phyloP scores from a whole-genome alignment of 2,113 vertebrate species.

The Lepisosteus osseus region DNA sequence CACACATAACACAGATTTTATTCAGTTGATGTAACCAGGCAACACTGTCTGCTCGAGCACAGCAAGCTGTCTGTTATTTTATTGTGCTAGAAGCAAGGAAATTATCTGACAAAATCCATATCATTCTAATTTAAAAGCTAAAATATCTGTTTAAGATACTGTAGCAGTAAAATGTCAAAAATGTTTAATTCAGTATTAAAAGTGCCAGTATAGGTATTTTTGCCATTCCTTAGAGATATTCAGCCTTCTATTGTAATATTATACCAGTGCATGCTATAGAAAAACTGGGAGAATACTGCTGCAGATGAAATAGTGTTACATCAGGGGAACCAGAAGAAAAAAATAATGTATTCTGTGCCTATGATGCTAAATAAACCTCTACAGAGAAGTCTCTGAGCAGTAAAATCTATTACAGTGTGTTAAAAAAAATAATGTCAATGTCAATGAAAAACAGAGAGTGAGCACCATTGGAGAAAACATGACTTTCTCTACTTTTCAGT shows the following conservation, averaged over 20 bases:
- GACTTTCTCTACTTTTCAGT: neutral
- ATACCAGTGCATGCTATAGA: neutral
- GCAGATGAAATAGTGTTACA: too few relatives aligned
- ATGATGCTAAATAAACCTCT: too few relatives aligned
- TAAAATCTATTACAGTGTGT: too few relatives aligned
- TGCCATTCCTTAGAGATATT: neutral
- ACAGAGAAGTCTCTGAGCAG: too few relatives aligned
- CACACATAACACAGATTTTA: slow-evolving; percentile 50
- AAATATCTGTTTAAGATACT: slow-evolving; percentile 10
- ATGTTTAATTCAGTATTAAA: slow-evolving; percentile 5
- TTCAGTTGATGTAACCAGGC: slow-evolving; percentile 57
- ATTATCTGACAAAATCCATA: slow-evolving; percentile 10
- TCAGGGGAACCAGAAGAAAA: too few relatives aligned
- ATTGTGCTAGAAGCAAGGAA: slow-evolving; percentile 7
- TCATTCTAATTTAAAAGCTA: slow-evolving; percentile 8
- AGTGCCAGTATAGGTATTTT: neutral
- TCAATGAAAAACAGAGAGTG: neutral
- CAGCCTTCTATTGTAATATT: neutral
- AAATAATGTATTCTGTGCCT: too few relatives aligned
- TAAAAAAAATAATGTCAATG: too few relatives aligned
- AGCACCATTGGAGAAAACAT: neutral
- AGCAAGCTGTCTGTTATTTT: slow-evolving; percentile 42
- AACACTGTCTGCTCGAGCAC: slow-evolving; percentile 46
- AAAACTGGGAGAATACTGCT: neutral
- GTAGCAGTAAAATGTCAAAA: neutral